Base-by-base conservation (phyloP, 2,888 invertebrate genomes). In the Monochamus alternatus region DNA sequence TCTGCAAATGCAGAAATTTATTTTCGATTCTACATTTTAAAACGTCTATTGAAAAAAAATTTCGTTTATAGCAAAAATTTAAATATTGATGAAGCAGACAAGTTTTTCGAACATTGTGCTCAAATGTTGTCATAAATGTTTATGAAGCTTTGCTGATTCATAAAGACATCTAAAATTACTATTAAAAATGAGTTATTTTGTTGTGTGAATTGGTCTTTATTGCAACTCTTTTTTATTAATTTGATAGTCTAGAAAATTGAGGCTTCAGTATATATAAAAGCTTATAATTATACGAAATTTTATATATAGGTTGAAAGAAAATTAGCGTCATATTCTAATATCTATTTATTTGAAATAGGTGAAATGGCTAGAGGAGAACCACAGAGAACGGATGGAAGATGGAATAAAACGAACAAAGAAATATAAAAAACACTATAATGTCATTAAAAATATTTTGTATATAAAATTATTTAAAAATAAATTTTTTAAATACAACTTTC, bases 391-490 rank as follows among this genome's bases (percentile, higher is more conserved):
- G 22, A 22, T 22, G 22, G 14, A 14, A 55, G 7, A 4, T n/a
- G n/a, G 55, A 55, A 5, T 55, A n/a, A 51, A 51, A 51, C 51
- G 51, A n/a, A 51, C 10, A 51, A 51, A 51, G 10, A 51, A 51
- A 4, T 51, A 51, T 47, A 47, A 47, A 22, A 38, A 47, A 47
- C 12, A 47, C 38, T 47, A 47, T 47, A 47, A 47, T 55, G 10
- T 22, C n/a, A 55, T 55, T 22, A 55, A 7, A 55, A 55, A 55
- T 55, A 55, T 22, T 5, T 55, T 55, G 55, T 55, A 55, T 55
- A 55, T 55, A 22, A 55, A 55, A 55, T 14, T 12, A 55, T 55
- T 55, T 55, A 14, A 55, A 55, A n/a, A 55, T 55, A 55, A 55
- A 55, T 22, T 55, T 55, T 14, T 55, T 14, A n/a, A 55, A 55